A percentile compares a stretch with the other conserved stretches of the same genome.
These are phyloP conservation scores for Stenodema calcarata DNA, from an alignment of 2,888 invertebrate species.

Conservation along the genomic window DNA sequence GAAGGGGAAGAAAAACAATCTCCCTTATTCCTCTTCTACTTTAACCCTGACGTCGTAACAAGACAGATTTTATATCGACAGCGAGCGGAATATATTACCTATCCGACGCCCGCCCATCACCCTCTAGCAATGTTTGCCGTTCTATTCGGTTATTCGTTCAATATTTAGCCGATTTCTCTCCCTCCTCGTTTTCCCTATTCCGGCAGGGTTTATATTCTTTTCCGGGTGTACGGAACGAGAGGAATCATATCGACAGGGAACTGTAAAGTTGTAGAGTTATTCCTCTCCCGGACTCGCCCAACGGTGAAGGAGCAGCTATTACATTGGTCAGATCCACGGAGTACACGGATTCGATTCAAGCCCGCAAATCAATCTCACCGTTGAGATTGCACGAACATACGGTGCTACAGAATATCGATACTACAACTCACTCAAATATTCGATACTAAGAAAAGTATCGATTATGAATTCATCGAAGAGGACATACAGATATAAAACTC, in stretches of 20 bases:
- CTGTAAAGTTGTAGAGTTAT: not conserved
- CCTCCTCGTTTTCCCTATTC: not conserved
- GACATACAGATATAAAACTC: no score
- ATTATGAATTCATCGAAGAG: no score
- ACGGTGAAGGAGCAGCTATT: no score
- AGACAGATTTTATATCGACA: constrained; percentile 48
- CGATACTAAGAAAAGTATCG: no score
- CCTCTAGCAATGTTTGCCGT: not conserved
- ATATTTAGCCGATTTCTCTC: constrained; percentile 39
- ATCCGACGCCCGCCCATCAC: constrained; percentile 10
- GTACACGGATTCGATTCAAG: no score
- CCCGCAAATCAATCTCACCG: no score
- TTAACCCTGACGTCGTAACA: constrained; percentile 38
- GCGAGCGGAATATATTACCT: constrained; percentile 43
- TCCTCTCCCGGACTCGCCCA: not conserved
- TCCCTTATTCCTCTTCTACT: constrained; percentile 41
- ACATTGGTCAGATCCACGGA: no score
- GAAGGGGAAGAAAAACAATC: constrained; percentile 34
- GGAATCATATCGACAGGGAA: constrained; percentile 20
- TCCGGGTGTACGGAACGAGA: not conserved
- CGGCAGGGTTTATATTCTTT: not conserved
- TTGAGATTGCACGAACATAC: no score
- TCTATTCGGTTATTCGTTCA: constrained; percentile 42
- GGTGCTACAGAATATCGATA: no score
- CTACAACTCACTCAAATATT: no score